Base-by-base conservation (phyloP, 2,797 vertebrate genomes). In the Alca torda region DNA sequence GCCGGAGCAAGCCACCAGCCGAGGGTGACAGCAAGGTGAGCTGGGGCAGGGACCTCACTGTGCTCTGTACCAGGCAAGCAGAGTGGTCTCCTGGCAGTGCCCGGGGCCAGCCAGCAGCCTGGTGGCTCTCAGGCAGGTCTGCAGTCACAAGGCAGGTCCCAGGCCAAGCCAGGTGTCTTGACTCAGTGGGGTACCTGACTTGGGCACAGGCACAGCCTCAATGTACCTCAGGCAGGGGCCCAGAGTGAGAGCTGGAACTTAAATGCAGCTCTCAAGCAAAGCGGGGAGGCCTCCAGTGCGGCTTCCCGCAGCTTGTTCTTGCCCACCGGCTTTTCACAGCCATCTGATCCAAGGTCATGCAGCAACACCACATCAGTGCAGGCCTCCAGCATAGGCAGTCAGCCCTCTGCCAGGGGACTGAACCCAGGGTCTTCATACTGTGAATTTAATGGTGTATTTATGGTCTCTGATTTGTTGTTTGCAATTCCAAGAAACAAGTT, bases 31-130 rank as follows among this genome's bases (percentile, higher is more conserved):
- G 10, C 8, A 8, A 33, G 26, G 39, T 19, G 51, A 77, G 63
- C 33, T 8, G 6, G 43, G 23, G 13, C 23, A 33, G 65, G 35
- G 35, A 4, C 16, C 14, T 39, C 31, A 2, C 48, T 26, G 31
- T 13, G 28, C 33, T 48, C 26, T 0, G 4, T 21, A 16, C 1
- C 0, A 24, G 46, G 21, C 1, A 3, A 56, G 45, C 30, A 78
- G 70, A 67, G 20, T 1, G 2, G 21, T 48, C 6, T 48, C 33
- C 26, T 11, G 39, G 74, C 87, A 63, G 33, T 20, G 46, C 46
- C 26, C 9, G 17, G 70, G 14, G 50, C 16, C 18, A 54, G 51
- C 30, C 70, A 56, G 59, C 45, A 80, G 33, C 74, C 50, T 2
- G 2, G 21, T 6, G 19, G 10, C 79, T 68, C 53, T 53, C 72